Base-by-base conservation (phyloP, 1,140 invertebrate genomes). In the Nephila pilipes region DNA sequence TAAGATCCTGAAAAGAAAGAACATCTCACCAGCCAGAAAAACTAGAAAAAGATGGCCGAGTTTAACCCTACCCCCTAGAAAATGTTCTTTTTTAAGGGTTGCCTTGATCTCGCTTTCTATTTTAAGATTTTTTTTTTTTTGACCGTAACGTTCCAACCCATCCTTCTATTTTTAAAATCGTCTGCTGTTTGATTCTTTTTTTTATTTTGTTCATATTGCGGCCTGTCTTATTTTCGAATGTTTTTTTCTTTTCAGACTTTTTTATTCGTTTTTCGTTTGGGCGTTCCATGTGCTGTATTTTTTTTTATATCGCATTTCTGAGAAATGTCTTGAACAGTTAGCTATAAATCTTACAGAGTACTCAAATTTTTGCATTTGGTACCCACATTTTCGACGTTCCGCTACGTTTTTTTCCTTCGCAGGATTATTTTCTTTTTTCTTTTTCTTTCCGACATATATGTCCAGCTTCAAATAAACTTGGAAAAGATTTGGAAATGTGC, bases 111-210 rank as follows among this genome's bases (percentile, higher is more conserved):
- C 16, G 12, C 25, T 75, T 46, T 65, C 54, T 38, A 25, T 85
- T 80, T 14, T 18, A 22, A 38, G 18, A 85, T 58, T 32, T 32
- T 20, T 60, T n/a, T 85, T 58, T 85, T 29, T 25, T 63, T 38
- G 38, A 46, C 60, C 25, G 60, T 65, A 25, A 25, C 60, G 60
- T 25, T 54, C 55, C 46, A 38, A 46, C 83, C 57, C n/a, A 85
- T 58, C 83, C 57, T 85, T 85, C 83, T 85, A 85, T 85, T 85
- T 85, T 85, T 85, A 85, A 85, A 85, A 60, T 85, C 83, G 83
- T 85, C 57, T 85, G 83, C 83, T 60, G 83, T 58, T 60, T 58
- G 54, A 32, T 12, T 32, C 54, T 85, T 83, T 83, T 81, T 83
- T 54, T 29, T 46, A 12, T 36, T 58, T 4, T 85, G 58, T 58